Evolutionary conservation across 2,113 vertebrate genomes (phyloP).

Genomic region (Nicator chloris): DNA sequence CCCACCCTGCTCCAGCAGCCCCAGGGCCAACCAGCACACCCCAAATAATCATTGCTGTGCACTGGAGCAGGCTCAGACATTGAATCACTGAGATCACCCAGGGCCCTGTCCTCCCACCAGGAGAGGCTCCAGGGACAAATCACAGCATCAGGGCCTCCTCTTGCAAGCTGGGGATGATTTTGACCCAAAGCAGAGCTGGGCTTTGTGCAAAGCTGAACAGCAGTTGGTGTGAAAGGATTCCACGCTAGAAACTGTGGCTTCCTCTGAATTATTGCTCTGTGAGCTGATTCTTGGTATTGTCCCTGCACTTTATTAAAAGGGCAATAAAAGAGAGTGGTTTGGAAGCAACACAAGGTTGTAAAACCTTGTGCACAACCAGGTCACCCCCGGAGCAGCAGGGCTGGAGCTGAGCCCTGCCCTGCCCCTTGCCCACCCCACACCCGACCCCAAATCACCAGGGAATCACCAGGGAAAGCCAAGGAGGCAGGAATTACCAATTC

Average conservation of each 20-base stretch:
- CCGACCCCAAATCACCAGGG: fast-evolving
- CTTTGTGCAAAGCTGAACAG: background rate
- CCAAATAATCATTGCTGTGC: fast-evolving
- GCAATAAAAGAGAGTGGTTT: background rate
- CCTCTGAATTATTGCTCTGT: background rate
- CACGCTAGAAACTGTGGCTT: background rate
- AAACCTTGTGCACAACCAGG: fast-evolving
- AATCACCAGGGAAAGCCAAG: background rate
- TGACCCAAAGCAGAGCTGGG: background rate
- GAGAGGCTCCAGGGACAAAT: background rate
- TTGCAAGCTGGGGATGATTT: background rate
- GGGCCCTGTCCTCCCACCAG: background rate
- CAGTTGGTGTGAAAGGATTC: background rate
- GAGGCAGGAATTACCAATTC: constrained; percentile 34
- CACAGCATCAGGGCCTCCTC: background rate
- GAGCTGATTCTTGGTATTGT: background rate
- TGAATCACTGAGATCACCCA: background rate
- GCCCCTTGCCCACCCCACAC: fast-evolving
- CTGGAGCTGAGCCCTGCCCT: background rate
- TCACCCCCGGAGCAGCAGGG: background rate
- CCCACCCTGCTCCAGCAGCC: fast-evolving
- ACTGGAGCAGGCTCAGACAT: fast-evolving
- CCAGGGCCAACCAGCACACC: background rate
- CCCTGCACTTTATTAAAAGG: background rate
- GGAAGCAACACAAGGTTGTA: fast-evolving